phyloP scores from a whole-genome alignment of 2,797 vertebrate genomes.

The Orestias chungarensis region DNA sequence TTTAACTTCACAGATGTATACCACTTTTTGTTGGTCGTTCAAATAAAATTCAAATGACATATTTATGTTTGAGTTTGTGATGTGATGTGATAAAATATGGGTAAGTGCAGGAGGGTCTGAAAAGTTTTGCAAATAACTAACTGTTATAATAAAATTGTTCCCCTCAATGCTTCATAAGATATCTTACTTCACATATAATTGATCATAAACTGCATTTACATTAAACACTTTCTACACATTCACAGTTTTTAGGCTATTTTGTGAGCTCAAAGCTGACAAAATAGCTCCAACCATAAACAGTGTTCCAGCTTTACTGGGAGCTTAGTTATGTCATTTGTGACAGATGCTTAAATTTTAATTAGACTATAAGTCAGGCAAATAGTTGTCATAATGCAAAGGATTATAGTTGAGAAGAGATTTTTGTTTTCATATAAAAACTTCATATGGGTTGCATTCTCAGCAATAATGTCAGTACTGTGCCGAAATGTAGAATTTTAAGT shows the following conservation, averaged over 20 bases:
- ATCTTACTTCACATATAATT: slow-evolving; percentile 13
- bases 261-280: slow-evolving; percentile 2
- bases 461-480: background rate
- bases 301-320: slow-evolving; percentile 8
- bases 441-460: background rate
- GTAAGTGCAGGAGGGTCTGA: no score
- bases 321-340: slow-evolving; percentile 13
- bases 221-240: slow-evolving; percentile 5
- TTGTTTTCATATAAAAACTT: slow-evolving; percentile 11
- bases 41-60: no score
- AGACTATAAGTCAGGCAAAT: slow-evolving; percentile 19
- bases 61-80: no score
- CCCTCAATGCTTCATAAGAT: slow-evolving; percentile 4
- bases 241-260: background rate
- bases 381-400: slow-evolving; percentile 17
- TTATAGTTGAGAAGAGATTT: background rate
- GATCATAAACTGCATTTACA: slow-evolving; percentile 5
- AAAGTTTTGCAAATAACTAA: no score
- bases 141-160: slow-evolving; percentile 15
- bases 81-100: no score
- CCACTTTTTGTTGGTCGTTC: no score
- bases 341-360: slow-evolving; percentile 46
- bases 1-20: no score
- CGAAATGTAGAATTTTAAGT: slow-evolving; percentile 4
- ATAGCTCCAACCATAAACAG: slow-evolving; percentile 4